phyloP scores from a whole-genome alignment of 2,797 vertebrate species.

The Gadopsis marmoratus region DNA sequence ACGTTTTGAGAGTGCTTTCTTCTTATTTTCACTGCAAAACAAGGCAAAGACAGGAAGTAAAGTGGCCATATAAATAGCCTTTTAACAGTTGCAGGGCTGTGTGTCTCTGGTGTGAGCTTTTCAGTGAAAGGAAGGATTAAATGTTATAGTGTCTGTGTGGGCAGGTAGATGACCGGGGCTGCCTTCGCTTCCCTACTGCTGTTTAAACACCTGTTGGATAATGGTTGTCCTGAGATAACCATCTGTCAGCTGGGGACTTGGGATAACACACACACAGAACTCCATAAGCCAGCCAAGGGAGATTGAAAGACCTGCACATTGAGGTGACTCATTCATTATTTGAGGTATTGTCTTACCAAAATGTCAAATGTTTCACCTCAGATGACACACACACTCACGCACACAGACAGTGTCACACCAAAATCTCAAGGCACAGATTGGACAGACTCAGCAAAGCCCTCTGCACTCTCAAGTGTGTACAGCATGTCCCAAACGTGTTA shows the following conservation, averaged over 20 bases:
- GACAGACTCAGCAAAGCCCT: constrained; percentile 44
- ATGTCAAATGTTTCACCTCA: constrained; percentile 70
- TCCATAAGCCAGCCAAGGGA: constrained; percentile 52
- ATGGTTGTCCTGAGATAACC: constrained; percentile 74
- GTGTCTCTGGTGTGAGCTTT: constrained; percentile 61
- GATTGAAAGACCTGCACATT: constrained; percentile 39
- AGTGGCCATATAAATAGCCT: constrained; percentile 8
- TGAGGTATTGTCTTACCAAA: constrained; percentile 60
- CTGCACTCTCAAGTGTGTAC: constrained; percentile 40
- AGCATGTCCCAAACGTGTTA: constrained; percentile 56
- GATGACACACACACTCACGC: constrained; percentile 37
- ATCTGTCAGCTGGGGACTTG: constrained; percentile 67
- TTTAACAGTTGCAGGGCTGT: constrained; percentile 12
- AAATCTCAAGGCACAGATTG: constrained; percentile 53
- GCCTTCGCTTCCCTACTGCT: constrained; percentile 55
- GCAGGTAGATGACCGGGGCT: constrained; percentile 50
- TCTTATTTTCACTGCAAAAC: constrained; percentile 89
- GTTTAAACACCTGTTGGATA: constrained; percentile 79
- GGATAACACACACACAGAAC: constrained; percentile 45
- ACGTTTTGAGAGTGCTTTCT: constrained; percentile 84
- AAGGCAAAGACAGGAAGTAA: constrained; percentile 28
- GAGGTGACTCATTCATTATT: constrained; percentile 66
- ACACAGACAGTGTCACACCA: constrained; percentile 22
- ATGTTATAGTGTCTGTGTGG: constrained; percentile 54
- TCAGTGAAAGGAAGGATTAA: constrained; percentile 42